phyloP scores from a whole-genome alignment of 1,140 invertebrate genomes.

The Calosoma granatense region DNA sequence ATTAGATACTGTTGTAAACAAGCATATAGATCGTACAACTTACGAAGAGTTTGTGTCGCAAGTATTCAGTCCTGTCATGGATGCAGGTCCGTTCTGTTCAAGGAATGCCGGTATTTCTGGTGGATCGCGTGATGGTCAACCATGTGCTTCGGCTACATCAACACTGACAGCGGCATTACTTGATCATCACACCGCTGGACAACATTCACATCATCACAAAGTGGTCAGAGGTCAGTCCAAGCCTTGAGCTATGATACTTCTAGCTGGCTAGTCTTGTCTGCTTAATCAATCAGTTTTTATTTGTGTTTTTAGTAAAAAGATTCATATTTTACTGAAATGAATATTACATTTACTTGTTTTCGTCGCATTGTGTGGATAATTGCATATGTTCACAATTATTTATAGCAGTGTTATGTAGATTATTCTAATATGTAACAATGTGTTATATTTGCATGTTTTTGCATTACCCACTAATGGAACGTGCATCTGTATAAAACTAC shows the following conservation, averaged over 20 bases:
- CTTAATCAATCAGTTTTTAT: no score
- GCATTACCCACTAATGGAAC: not conserved
- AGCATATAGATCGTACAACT: conserved; percentile 79
- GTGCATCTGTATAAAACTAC: no score
- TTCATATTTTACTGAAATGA: no score
- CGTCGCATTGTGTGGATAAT: no score
- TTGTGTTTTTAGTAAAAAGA: no score
- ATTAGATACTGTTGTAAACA: conserved; percentile 77
- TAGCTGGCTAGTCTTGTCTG: no score
- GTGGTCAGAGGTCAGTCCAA: conserved; percentile 25
- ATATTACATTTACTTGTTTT: no score
- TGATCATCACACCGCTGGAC: conserved; percentile 30
- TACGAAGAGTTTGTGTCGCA: conserved; percentile 86
- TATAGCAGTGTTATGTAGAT: no score
- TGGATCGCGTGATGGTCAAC: conserved; percentile 15
- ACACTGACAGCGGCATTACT: conserved; percentile 40
- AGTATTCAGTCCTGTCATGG: conserved; percentile 69
- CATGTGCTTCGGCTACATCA: conserved; percentile 27
- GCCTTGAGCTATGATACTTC: conserved; percentile 21
- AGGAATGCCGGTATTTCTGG: conserved; percentile 27
- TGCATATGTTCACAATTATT: no score
- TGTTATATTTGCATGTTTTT: not conserved
- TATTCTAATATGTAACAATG: no score
- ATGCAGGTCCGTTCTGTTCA: conserved; percentile 37
- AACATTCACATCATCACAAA: conserved; percentile 20